Evolutionary conservation across 2,888 invertebrate genomes (phyloP), one percentile per base, ranked within the genome.

Genomic region (Margaritifera margaritifera): DNA sequence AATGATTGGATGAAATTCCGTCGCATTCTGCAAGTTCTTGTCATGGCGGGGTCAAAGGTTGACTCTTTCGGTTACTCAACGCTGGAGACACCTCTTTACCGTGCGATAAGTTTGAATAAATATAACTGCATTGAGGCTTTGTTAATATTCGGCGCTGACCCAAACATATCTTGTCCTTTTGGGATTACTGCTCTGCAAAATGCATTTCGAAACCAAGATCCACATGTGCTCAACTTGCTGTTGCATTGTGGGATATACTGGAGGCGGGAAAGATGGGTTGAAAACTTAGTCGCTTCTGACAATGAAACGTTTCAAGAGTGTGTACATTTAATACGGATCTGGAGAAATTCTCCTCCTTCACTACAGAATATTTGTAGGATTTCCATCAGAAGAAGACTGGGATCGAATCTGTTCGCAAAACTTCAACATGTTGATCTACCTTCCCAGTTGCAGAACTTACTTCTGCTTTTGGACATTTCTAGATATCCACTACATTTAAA

Each of bases 101-200:
- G 77, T 52, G 81, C 81, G 5, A 66, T 83, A 15, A 72, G 75
- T 60, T 59, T 75, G 22, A 62, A 70, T 25, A 81, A 81, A 61
- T 53, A 69, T n/a, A 69, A 73, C 19, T 64, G 80, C 6, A 78
- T 80, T 42, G 68, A 71, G 20, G 52, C 77, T 19, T 69, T 83
- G 42, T 57, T 83, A 1, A 64, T 71, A 50, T 74, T 81, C 57
- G 83, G 83, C 20, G 79, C 83, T 19, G 74, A 81, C 63, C 79
- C 80, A 22, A 79, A 81, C 67, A 50, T 80, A 3, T 80, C 80
- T 15, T 75, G 78, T 67, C 83, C 83, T 4, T 80, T 81, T 75
- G 83, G 77, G 56, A 66, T 80, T 8, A 82, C 83, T 1, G 76
- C 73, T 15, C 65, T 83, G 50, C 75, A 79, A 64, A 74, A 77